A percentile compares a stretch with the other conserved stretches of the same genome.
These are phyloP conservation scores for Microplitis deprimator DNA, from an alignment of 2,888 invertebrate species.

Conservation along the genomic window DNA sequence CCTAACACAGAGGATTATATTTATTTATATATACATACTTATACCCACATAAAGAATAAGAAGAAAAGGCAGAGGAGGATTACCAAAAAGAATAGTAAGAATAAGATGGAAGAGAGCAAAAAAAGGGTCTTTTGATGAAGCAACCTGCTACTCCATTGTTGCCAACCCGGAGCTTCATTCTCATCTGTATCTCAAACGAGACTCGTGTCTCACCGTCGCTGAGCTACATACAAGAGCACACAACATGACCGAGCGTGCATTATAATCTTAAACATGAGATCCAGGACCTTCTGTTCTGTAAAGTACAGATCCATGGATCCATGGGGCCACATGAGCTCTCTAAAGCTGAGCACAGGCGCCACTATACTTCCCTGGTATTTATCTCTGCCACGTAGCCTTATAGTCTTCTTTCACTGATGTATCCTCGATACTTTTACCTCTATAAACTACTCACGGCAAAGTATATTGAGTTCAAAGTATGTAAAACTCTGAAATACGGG, in stretches of 20 bases:
- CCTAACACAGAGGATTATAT: neutral
- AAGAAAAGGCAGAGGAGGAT: neutral
- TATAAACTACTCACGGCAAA: neutral
- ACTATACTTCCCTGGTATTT: constrained; percentile 17
- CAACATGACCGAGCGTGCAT: constrained; percentile 15
- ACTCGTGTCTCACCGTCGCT: constrained; percentile 14
- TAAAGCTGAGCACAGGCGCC: constrained; percentile 15
- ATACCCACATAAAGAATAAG: neutral
- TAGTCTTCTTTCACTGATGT: constrained; percentile 15
- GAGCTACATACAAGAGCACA: neutral
- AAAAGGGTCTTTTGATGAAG: constrained; percentile 2
- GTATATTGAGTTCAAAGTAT: neutral
- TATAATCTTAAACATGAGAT: constrained; percentile 9
- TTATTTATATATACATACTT: neutral
- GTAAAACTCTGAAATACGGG: neutral
- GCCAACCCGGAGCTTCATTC: constrained; percentile 14
- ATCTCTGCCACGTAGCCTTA: constrained; percentile 15
- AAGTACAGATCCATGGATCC: neutral
- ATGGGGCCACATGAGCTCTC: neutral
- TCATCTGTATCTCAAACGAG: constrained; percentile 29
- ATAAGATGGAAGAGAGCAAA: neutral
- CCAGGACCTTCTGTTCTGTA: constrained; percentile 21
- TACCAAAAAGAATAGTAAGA: neutral
- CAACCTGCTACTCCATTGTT: constrained; percentile 26
- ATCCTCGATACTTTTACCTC: constrained; percentile 8